These are phyloP conservation scores for Melierax canorus DNA, from an alignment of 2,113 vertebrate genomes.

Conservation along the genomic window DNA sequence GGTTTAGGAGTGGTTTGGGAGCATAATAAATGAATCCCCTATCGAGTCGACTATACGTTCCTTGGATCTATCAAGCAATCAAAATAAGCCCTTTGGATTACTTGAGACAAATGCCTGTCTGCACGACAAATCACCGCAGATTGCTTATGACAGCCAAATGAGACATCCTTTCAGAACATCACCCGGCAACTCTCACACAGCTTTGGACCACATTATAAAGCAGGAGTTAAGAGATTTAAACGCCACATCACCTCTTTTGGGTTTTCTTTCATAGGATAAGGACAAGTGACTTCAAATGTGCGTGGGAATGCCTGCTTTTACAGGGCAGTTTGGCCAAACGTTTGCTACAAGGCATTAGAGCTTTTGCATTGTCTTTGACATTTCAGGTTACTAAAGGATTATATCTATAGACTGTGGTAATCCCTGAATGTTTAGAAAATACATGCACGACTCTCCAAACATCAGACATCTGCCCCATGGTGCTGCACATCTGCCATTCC, in stretches of 20 bases:
- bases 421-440: constrained; percentile 52
- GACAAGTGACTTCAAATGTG: not conserved
- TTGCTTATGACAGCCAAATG: constrained; percentile 50
- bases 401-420: constrained; percentile 55
- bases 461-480: constrained; percentile 58
- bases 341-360: constrained; percentile 23
- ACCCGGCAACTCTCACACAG: not conserved
- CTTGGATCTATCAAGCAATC: constrained; percentile 25
- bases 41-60: not conserved
- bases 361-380: constrained; percentile 15
- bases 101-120: constrained; percentile 38
- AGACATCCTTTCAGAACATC: not conserved
- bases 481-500: constrained; percentile 59
- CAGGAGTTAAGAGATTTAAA: not conserved
- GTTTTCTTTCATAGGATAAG: not conserved
- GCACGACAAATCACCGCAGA: constrained; percentile 16
- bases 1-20: constrained; percentile 51
- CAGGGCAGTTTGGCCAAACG: not conserved
- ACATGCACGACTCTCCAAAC: not conserved
- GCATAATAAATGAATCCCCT: constrained; percentile 35
- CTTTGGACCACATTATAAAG: not conserved
- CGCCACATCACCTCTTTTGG: not conserved
- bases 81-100: constrained; percentile 56
- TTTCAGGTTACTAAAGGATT: constrained; percentile 66
- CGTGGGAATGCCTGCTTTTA: not conserved